phyloP scores from a whole-genome alignment of 2,797 vertebrate species.

The Zalophus californianus region DNA sequence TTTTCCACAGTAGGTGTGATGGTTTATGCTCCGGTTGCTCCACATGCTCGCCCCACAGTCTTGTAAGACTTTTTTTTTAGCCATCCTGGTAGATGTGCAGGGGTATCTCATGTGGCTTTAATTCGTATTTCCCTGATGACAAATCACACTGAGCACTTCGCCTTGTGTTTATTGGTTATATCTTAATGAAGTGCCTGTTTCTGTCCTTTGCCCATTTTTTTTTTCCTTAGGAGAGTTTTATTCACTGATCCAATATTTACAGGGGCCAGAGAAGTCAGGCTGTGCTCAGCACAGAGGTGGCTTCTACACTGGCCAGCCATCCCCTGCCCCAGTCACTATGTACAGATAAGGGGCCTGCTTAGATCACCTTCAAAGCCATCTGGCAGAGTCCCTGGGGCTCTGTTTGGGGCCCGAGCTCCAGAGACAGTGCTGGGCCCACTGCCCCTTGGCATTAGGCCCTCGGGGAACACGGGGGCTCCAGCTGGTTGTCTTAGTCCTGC shows the following conservation, averaged over 20 bases:
- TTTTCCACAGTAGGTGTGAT: not conserved
- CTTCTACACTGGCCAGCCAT: not conserved
- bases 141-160: rapidly evolving
- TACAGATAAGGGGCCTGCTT: constrained; percentile 64
- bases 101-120: rapidly evolving
- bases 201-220: not conserved
- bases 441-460: constrained; percentile 47
- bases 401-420: constrained; percentile 21
- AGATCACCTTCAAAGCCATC: constrained; percentile 40
- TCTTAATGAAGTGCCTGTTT: not conserved
- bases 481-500: constrained; percentile 39
- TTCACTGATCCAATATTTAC: constrained; percentile 87
- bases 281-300: constrained; percentile 33
- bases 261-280: constrained; percentile 67
- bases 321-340: constrained; percentile 46
- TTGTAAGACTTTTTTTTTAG: rapidly evolving
- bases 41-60: rapidly evolving
- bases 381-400: not conserved
- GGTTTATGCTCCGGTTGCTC: not conserved
- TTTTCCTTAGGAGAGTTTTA: constrained; percentile 83
- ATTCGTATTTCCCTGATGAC: not conserved
- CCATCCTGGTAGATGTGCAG: rapidly evolving
- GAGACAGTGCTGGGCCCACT: constrained; percentile 14
- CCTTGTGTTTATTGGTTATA: not conserved
- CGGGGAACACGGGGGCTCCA: constrained; percentile 34